These are phyloP conservation scores for Rhinoderma darwinii DNA, from an alignment of 2,113 vertebrate genomes.

Conservation along the genomic window DNA sequence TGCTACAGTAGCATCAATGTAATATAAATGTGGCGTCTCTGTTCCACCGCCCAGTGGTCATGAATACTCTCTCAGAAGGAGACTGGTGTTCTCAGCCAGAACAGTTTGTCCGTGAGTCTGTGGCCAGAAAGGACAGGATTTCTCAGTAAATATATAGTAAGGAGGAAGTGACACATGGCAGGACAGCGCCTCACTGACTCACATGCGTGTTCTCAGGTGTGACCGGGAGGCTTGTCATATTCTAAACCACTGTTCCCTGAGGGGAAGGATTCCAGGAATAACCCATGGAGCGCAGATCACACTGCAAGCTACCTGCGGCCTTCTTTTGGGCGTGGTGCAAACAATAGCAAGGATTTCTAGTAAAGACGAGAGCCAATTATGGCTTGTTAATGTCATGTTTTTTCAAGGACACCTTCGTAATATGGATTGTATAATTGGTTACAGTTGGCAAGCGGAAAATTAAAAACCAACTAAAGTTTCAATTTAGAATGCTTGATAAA, in stretches of 20 bases:
- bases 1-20: not conserved
- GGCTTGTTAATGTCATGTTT: not conserved
- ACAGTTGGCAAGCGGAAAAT: not conserved
- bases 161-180: slow-evolving; percentile 53
- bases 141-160: slow-evolving; percentile 15
- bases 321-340: slow-evolving; percentile 64
- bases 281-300: slow-evolving; percentile 61
- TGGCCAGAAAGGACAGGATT: not conserved
- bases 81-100: slow-evolving; percentile 24
- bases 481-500: too few species aligned
- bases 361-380: not conserved
- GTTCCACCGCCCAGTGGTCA: not conserved
- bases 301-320: slow-evolving; percentile 44
- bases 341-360: not conserved
- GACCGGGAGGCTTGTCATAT: slow-evolving; percentile 43
- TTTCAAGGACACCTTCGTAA: too few species aligned
- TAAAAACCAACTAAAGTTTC: too few species aligned
- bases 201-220: not conserved
- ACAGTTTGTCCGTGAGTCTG: slow-evolving; percentile 40
- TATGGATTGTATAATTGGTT: not conserved
- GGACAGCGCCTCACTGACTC: not conserved
- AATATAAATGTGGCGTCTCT: not conserved
- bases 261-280: slow-evolving; percentile 64
- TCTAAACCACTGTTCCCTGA: slow-evolving; percentile 56
- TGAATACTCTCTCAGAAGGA: not conserved